Evolutionary conservation across 2,888 invertebrate genomes (phyloP).

Genomic region (Megamerina dolium): DNA sequence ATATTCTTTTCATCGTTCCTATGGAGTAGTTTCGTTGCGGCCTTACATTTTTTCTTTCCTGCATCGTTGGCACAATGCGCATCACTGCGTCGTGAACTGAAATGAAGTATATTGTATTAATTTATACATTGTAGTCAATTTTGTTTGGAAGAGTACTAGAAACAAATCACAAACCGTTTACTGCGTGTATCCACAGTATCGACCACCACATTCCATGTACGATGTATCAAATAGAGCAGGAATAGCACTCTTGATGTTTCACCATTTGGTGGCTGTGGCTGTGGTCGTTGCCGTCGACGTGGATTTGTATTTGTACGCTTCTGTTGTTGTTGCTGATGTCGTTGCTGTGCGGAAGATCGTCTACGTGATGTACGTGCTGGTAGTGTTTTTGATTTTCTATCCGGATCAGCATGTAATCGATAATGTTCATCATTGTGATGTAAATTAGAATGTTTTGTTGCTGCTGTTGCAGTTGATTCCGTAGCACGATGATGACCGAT

Average conservation of each 20-base stretch:
- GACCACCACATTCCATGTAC: conserved; percentile 64
- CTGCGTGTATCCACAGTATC: conserved; percentile 56
- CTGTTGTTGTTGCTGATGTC: conserved; percentile 3
- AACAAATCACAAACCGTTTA: too few relatives aligned
- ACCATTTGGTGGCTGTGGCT: conserved; percentile 30
- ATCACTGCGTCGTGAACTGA: too few relatives aligned
- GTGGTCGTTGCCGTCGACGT: conserved; percentile 12
- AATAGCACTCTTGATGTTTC: conserved; percentile 60
- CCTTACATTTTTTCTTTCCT: too few relatives aligned
- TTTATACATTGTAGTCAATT: too few relatives aligned
- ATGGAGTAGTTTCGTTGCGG: conserved; percentile 23
- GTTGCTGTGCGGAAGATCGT: conserved; percentile 5
- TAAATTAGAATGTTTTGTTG: background rate
- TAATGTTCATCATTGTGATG: background rate
- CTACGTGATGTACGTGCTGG: conserved; percentile 30
- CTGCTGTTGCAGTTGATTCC: background rate
- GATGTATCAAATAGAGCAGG: conserved; percentile 61
- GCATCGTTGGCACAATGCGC: too few relatives aligned
- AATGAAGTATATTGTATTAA: too few relatives aligned
- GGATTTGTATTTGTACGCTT: conserved; percentile 3
- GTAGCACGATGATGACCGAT: background rate
- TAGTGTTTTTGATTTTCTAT: conserved; percentile 32
- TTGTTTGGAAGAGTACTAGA: too few relatives aligned
- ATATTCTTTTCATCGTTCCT: conserved; percentile 19
- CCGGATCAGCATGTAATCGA: background rate